Conservation (phyloP, 2,888 invertebrate genomes). For the Dolichomitus sp. region DNA sequence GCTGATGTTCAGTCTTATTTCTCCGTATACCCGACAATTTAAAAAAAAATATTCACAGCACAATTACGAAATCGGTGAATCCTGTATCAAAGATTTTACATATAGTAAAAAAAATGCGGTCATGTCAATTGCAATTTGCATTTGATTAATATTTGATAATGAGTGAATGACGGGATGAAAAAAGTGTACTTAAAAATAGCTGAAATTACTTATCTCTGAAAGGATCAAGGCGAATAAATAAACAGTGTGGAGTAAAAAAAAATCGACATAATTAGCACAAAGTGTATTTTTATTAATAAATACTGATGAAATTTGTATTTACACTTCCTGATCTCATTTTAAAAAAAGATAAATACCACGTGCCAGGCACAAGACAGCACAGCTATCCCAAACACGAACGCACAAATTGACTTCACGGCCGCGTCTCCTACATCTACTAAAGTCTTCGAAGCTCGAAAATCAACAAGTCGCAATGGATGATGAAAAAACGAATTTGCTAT, state of each 20-base stretch:
- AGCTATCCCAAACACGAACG: slow-evolving; percentile 30
- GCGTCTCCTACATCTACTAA: slow-evolving; percentile 13
- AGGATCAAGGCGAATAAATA: neutral
- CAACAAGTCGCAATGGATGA: neutral
- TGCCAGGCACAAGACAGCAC: slow-evolving; percentile 39
- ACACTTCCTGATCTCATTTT: slow-evolving; percentile 42
- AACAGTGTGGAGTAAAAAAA: slow-evolving; percentile 4
- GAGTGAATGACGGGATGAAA: too few relatives aligned
- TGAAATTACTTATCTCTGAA: too few relatives aligned
- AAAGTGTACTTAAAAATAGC: too few relatives aligned
- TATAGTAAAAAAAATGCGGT: neutral
- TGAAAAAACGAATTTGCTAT: neutral
- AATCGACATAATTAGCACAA: slow-evolving; percentile 12
- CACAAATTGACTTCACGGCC: slow-evolving; percentile 9
- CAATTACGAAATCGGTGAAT: too few relatives aligned
- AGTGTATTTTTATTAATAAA: slow-evolving; percentile 51
- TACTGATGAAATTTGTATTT: slow-evolving; percentile 61
- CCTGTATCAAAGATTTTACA: neutral
- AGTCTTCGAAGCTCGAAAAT: slow-evolving; percentile 4
- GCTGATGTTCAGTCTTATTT: neutral
- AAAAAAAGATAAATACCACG: slow-evolving; percentile 58
- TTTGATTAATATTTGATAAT: too few relatives aligned
- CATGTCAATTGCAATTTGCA: too few relatives aligned
- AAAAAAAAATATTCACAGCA: neutral
- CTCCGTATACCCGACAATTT: slow-evolving; percentile 44